Conservation (phyloP, 2,113 vertebrate genomes). For the Siniperca chuatsi region DNA sequence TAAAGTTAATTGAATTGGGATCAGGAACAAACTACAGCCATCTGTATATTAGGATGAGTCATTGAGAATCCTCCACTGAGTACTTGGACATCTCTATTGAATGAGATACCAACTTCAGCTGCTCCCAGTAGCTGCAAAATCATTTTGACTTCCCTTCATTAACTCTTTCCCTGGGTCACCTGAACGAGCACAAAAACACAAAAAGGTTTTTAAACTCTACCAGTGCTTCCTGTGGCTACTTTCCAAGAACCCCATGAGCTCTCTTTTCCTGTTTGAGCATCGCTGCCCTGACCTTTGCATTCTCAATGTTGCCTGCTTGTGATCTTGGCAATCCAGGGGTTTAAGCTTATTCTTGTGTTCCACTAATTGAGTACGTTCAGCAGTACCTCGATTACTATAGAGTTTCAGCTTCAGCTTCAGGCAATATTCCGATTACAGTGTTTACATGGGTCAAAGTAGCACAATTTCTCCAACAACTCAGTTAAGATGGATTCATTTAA, state of each 20-base stretch:
- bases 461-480: background rate
- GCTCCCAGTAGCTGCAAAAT: background rate
- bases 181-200: background rate
- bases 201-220: background rate
- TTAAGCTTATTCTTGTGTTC: background rate
- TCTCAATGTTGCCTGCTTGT: background rate
- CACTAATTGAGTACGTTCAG: conserved; percentile 9
- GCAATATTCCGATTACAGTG: conserved; percentile 14
- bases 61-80: background rate
- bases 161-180: background rate
- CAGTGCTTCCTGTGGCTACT: background rate
- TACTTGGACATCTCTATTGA: background rate
- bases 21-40: background rate
- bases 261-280: background rate
- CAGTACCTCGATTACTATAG: background rate
- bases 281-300: conserved; percentile 1
- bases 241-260: background rate
- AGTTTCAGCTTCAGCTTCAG: conserved; percentile 29
- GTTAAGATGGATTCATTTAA: background rate
- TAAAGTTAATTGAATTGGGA: background rate
- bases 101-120: background rate
- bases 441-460: conserved; percentile 32
- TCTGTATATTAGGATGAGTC: background rate
- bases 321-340: conserved; percentile 4
- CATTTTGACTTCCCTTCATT: background rate